These are phyloP conservation scores for Syrista parreyssii DNA, from an alignment of 2,888 invertebrate species.

Conservation along the genomic window DNA sequence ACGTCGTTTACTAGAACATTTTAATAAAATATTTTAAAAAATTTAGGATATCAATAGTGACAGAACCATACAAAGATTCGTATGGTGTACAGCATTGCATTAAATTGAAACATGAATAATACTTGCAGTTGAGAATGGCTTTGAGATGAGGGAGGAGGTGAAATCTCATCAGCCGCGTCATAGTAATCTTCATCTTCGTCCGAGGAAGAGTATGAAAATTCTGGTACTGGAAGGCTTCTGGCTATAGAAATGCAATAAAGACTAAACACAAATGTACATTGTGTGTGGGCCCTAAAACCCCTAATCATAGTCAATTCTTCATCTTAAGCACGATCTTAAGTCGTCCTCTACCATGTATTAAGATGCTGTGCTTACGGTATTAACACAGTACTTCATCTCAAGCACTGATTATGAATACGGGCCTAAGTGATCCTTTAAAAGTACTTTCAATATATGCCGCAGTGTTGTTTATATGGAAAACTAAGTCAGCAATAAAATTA, in stretches of 20 bases:
- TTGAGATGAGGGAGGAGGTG: constrained; percentile 48
- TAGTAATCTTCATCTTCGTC: constrained; percentile 96
- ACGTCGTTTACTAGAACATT: constrained; percentile 49
- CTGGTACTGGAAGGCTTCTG: constrained; percentile 81
- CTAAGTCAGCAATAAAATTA: constrained; percentile 1
- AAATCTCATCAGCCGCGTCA: constrained; percentile 84
- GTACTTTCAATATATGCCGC: neutral
- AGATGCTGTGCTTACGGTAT: neutral
- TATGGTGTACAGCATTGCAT: neutral
- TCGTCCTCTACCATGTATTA: too few relatives aligned
- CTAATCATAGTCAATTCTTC: too few relatives aligned
- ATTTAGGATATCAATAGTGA: neutral
- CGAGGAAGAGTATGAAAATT: constrained; percentile 96
- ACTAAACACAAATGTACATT: neutral
- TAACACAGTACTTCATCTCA: too few relatives aligned
- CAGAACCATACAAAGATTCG: constrained; percentile 5
- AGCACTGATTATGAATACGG: too few relatives aligned
- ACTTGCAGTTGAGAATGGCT: constrained; percentile 50
- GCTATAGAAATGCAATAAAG: constrained; percentile 44
- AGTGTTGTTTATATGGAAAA: neutral
- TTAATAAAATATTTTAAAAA: neutral
- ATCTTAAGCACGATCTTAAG: too few relatives aligned
- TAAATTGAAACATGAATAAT: constrained; percentile 18
- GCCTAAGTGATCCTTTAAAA: neutral
- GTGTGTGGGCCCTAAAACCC: neutral